Conservation (phyloP, 1,140 invertebrate species). For the Thaumatotibia leucotreta region DNA sequence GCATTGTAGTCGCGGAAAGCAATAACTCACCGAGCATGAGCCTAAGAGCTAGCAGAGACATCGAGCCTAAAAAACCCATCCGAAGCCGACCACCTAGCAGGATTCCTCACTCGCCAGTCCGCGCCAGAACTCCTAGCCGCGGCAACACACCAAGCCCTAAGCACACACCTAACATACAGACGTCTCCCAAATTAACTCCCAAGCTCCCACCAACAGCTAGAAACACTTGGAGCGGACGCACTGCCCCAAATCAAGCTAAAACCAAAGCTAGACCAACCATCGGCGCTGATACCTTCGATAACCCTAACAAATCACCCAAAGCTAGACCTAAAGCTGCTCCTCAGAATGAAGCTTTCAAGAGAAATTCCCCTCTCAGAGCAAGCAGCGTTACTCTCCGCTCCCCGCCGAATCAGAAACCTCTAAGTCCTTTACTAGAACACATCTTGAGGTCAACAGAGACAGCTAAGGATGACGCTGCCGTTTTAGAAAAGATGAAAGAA, state of each 20-base stretch:
- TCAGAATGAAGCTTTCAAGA: conserved; percentile 74
- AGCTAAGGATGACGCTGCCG: conserved; percentile 81
- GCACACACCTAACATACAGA: conserved; percentile 49
- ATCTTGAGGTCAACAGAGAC: conserved; percentile 83
- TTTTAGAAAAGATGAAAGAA: conserved; percentile 84
- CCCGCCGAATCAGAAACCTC: conserved; percentile 77
- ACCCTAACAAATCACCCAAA: conserved; percentile 74
- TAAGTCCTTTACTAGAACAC: conserved; percentile 82
- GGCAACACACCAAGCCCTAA: conserved; percentile 67
- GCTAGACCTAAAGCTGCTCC: conserved; percentile 44
- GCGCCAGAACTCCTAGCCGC: conserved; percentile 66
- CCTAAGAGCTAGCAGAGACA: conserved; percentile 43
- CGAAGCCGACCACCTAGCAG: conserved; percentile 52
- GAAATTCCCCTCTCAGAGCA: conserved; percentile 79
- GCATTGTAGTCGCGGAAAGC: conserved; percentile 72
- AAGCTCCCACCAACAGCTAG: conserved; percentile 67
- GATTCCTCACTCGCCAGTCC: conserved; percentile 63
- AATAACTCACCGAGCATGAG: conserved; percentile 76
- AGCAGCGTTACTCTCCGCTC: conserved; percentile 79
- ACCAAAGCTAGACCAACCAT: conserved; percentile 78
- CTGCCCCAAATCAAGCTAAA: conserved; percentile 56
- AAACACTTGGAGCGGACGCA: conserved; percentile 85
- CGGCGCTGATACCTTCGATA: conserved; percentile 82
- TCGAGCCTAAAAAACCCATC: conserved; percentile 53
- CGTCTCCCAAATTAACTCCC: conserved; percentile 60